Evolutionary conservation across 2,113 vertebrate species (phyloP), one percentile per base, ranked within the genome.

Genomic region (Platycercus adscitus): DNA sequence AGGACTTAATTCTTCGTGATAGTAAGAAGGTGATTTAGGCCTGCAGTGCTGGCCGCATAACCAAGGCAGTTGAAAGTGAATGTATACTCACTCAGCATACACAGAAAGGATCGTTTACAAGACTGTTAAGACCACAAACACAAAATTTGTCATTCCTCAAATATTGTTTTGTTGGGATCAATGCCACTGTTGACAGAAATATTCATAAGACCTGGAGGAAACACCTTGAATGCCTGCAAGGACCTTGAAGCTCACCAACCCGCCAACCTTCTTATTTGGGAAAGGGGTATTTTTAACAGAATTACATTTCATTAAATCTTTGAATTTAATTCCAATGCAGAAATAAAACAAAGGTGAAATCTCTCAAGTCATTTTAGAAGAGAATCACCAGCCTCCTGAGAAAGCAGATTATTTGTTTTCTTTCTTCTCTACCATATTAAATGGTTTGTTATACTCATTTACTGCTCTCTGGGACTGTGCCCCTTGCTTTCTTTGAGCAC

Each of bases 341-440:
- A 88, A 90, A 66, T 64, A 80, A 37, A 89, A 56, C 26, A 55
- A 60, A 33, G 15, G 17, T 78, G 39, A 81, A 64, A 86, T 55
- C 21, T 75, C 60, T 81, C 21, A 72, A 65, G 18, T 69, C 16
- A 47, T 46, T 71, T 86, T 83, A 90, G 41, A 90, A 86, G 11
- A 23, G 50, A 83, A 77, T 41, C 39, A 55, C 8, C 17, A 60
- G 64, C 31, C 31, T 85, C 70, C n/a, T 35, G 23, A 91, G 65
- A 55, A 89, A 78, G 24, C 5, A 79, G 29, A 52, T 47, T 75
- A 43, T 46, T 78, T 78, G 33, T 88, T 90, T 83, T 77, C 55
- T 88, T 93, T 95, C 35, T 86, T 80, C 47, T 86, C 76, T 84
- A 56, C 19, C 23, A 58, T 93, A 91, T 88, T 47, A 88, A 91